Evolutionary conservation across 2,797 vertebrate species (phyloP), one percentile per base, ranked within the genome.

Genomic region (Zenarchopterus dispar): DNA sequence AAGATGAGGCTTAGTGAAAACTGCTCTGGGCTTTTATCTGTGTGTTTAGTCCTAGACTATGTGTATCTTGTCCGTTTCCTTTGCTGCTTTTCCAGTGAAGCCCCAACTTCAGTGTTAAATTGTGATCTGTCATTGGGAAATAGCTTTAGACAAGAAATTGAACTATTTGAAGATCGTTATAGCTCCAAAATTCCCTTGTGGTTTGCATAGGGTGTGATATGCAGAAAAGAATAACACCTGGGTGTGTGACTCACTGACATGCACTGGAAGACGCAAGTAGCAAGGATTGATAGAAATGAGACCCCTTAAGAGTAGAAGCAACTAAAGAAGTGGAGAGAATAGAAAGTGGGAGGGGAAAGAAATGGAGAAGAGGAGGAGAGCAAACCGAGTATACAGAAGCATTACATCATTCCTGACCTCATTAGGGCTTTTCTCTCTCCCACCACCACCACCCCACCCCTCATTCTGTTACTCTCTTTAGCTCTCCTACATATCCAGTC

Each of bases 381-480:
- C 80, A 84, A 89, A 84, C 80, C 39, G 80, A 86, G 86, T 73
- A 61, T 88, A 88, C 83, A 77, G 77, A 78, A 86, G 91, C 86
- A 87, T 93, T 93, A 91, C 91, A 92, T 92, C 90, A 92, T 90
- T 88, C 88, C 84, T 93, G 93, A 93, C 93, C 93, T 93, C 91
- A 93, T 92, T 92, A 92, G 87, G 88, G 86, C 82, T 87, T 87
- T 80, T 88, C 85, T 85, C 86, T 81, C 77, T 75, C 78, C 74
- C 80, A 56, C 80, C 71, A 55, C 78, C 52, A 21, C 77, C 60
- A 17, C 49, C 24, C 62, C 66, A 22, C 75, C 78, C 60, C 73
- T 63, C 73, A 39, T 78, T 70, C 67, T 65, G 56, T 71, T 77
- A 41, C 79, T 80, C 78, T 82, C 52, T 64, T 61, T 22, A 56